phyloP scores from a whole-genome alignment of 1,140 invertebrate genomes.

The Magallana ariakensis region DNA sequence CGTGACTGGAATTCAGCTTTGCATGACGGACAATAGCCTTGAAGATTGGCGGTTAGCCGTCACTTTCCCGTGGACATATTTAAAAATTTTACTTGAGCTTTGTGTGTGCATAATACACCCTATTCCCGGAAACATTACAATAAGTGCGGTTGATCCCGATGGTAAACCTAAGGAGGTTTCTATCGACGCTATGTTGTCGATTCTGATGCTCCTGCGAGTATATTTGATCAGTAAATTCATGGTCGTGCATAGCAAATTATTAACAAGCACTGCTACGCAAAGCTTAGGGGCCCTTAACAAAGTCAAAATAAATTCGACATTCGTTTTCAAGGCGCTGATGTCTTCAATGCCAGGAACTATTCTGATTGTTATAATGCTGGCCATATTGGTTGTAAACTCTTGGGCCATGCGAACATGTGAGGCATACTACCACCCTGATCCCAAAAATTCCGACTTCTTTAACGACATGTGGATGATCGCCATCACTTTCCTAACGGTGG shows the following conservation, averaged over 20 bases:
- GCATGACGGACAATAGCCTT: constrained; percentile 73
- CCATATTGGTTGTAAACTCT: constrained; percentile 73
- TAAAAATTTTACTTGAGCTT: constrained; percentile 70
- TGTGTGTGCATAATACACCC: constrained; percentile 73
- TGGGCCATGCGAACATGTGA: constrained; percentile 78
- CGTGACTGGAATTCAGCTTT: constrained; percentile 67
- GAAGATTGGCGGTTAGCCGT: constrained; percentile 75
- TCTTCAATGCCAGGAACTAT: constrained; percentile 76
- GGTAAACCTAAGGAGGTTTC: constrained; percentile 62
- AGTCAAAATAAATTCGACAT: constrained; percentile 77
- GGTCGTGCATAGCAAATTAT: constrained; percentile 76
- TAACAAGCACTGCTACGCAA: constrained; percentile 77
- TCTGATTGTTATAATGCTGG: constrained; percentile 72
- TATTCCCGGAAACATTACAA: constrained; percentile 69
- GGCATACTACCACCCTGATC: constrained; percentile 68
- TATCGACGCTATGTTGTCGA: constrained; percentile 76
- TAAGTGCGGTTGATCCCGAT: constrained; percentile 54
- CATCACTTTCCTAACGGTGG: constrained; percentile 75
- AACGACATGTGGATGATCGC: constrained; percentile 74
- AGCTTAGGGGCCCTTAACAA: constrained; percentile 78
- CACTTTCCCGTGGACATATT: constrained; percentile 59
- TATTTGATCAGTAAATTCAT: constrained; percentile 76
- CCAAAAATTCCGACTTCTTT: constrained; percentile 62
- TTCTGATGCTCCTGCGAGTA: constrained; percentile 78
- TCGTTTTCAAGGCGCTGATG: constrained; percentile 80